These are phyloP conservation scores for Lamproptera curius DNA, from an alignment of 2,888 invertebrate species.

Conservation along the genomic window DNA sequence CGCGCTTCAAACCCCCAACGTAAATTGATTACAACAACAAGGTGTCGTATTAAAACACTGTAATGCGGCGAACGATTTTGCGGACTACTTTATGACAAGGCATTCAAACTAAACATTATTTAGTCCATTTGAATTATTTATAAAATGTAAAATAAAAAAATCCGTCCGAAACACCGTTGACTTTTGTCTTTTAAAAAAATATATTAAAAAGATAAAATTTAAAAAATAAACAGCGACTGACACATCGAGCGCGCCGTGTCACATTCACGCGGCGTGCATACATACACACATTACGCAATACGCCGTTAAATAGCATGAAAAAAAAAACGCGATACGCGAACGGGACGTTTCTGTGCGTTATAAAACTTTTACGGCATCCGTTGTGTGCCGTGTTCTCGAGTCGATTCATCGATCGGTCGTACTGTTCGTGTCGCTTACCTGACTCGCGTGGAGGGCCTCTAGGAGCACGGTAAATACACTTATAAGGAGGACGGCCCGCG, in stretches of 20 bases:
- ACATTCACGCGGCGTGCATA: conserved; percentile 6
- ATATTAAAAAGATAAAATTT: too few relatives aligned
- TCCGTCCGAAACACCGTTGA: too few relatives aligned
- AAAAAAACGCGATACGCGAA: conserved; percentile 32
- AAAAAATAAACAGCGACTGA: too few relatives aligned
- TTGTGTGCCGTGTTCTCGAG: too few relatives aligned
- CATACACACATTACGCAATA: conserved; percentile 48
- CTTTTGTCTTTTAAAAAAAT: too few relatives aligned
- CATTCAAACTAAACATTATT: too few relatives aligned
- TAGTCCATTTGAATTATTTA: too few relatives aligned
- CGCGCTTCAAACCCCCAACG: background rate
- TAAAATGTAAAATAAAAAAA: too few relatives aligned
- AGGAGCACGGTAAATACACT: conserved; percentile 79
- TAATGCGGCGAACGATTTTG: background rate
- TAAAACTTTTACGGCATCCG: conserved; percentile 58
- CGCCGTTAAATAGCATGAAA: conserved; percentile 32
- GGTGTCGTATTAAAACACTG: background rate
- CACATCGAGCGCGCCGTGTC: too few relatives aligned
- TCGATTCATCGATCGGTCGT: too few relatives aligned
- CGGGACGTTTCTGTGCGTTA: conserved; percentile 36
- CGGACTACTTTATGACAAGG: too few relatives aligned
- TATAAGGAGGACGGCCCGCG: conserved; percentile 80
- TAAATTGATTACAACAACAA: background rate
- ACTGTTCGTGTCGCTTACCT: conserved; percentile 72
- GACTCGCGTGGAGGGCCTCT: conserved; percentile 76